A percentile compares a stretch with the other conserved stretches of the same genome.
Conservation (phyloP, 2,797 vertebrate genomes). For the Etheostoma nigrum region DNA sequence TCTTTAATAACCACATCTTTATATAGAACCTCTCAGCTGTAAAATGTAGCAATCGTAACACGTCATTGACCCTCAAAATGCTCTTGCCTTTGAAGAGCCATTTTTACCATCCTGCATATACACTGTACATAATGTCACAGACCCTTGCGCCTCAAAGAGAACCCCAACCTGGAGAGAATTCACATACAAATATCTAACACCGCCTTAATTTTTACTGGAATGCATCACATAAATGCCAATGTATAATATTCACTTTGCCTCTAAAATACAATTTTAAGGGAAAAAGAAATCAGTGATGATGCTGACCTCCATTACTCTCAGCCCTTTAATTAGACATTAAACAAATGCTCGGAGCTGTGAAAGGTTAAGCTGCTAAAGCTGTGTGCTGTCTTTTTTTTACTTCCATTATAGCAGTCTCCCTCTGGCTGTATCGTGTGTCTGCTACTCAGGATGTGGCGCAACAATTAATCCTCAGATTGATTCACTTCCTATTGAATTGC, state of each 20-base stretch:
- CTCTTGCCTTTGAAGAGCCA: background rate
- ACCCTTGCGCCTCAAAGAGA: slow-evolving; percentile 4
- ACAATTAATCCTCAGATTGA: slow-evolving; percentile 90
- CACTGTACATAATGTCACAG: background rate
- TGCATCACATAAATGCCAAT: background rate
- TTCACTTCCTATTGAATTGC: slow-evolving; percentile 89
- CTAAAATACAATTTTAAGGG: background rate
- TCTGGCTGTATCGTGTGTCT: slow-evolving; percentile 84
- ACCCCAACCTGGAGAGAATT: background rate
- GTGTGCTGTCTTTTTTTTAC: slow-evolving; percentile 76
- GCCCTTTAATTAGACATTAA: slow-evolving; percentile 7
- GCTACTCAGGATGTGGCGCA: slow-evolving; percentile 87
- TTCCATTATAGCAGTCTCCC: slow-evolving; percentile 79
- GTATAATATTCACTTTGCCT: background rate
- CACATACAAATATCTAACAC: background rate
- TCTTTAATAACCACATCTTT: background rate
- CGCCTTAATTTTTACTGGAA: background rate
- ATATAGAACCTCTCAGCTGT: background rate
- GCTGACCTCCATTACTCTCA: background rate
- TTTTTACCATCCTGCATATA: slow-evolving; percentile 1
- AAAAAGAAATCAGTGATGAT: background rate
- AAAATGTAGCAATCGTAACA: slow-evolving; percentile 11
- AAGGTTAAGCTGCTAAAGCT: slow-evolving; percentile 66
- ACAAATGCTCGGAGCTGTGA: slow-evolving; percentile 37
- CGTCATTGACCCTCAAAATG: background rate